These are phyloP conservation scores for Pungitius pungitius DNA, from an alignment of 2,113 vertebrate genomes.

Conservation along the genomic window DNA sequence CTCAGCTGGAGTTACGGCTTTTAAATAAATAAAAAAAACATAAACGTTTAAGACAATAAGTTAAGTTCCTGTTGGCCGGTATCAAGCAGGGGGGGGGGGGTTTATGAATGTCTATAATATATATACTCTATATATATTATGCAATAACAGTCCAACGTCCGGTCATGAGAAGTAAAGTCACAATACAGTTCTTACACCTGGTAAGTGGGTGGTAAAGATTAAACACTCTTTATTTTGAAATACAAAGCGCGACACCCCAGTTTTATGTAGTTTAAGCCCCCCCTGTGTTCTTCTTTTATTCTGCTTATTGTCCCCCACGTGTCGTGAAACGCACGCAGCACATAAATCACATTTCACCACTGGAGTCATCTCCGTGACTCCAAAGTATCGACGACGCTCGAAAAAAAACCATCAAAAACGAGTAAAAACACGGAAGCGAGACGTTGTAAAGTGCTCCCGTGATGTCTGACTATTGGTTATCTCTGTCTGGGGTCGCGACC, in stretches of 20 bases:
- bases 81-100: not conserved
- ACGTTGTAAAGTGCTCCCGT: not conserved
- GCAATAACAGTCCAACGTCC: not conserved
- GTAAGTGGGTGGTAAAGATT: no score
- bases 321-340: not conserved
- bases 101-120: no score
- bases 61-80: not conserved
- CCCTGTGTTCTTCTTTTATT: not conserved
- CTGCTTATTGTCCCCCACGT: not conserved
- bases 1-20: not conserved
- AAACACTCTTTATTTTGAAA: not conserved
- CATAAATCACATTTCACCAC: not conserved
- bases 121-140: not conserved
- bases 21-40: not conserved
- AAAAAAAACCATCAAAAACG: no score
- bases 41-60: not conserved
- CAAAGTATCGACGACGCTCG: not conserved
- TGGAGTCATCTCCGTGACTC: not conserved
- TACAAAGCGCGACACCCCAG: not conserved
- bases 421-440: not conserved
- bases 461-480: not conserved
- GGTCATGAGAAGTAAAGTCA: no score
- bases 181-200: no score
- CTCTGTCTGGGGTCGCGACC: not conserved
- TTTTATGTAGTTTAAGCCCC: not conserved